Evolutionary conservation across 2,113 vertebrate genomes (phyloP).

Genomic region (Triplophysa dalaica): DNA sequence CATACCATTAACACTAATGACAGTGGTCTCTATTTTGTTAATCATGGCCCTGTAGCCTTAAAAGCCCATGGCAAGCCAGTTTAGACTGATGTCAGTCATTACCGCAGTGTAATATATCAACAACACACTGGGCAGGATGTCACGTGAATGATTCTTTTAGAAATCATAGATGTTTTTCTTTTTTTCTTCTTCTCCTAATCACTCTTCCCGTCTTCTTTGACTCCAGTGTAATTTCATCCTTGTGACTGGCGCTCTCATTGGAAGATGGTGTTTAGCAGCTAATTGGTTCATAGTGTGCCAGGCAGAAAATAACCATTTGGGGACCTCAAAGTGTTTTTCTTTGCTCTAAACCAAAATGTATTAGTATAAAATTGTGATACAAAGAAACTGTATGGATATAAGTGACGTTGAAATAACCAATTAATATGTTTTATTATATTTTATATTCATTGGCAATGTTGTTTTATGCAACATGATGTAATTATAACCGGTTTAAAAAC

Average conservation of each 20-base stretch:
- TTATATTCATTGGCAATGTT: not conserved
- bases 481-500: not conserved
- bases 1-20: conserved; percentile 24
- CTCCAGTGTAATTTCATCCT: conserved; percentile 22
- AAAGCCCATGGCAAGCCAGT: conserved; percentile 5
- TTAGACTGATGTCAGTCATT: conserved; percentile 14
- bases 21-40: conserved; percentile 21
- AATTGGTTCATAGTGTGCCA: conserved; percentile 14
- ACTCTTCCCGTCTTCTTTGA: not conserved
- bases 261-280: conserved; percentile 27
- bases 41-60: conserved; percentile 9
- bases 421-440: not conserved
- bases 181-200: not conserved
- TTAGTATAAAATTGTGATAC: not conserved
- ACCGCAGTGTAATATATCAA: not conserved
- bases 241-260: conserved; percentile 10
- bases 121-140: not conserved
- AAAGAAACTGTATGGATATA: not conserved
- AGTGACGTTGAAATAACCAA: not conserved
- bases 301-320: conserved; percentile 15
- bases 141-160: not conserved
- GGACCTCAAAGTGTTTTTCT: not conserved
- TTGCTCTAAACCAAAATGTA: not conserved
- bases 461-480: not conserved
- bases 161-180: not conserved